Base-by-base conservation (phyloP, 1,140 invertebrate species). In the Drosophila oshimai region DNA sequence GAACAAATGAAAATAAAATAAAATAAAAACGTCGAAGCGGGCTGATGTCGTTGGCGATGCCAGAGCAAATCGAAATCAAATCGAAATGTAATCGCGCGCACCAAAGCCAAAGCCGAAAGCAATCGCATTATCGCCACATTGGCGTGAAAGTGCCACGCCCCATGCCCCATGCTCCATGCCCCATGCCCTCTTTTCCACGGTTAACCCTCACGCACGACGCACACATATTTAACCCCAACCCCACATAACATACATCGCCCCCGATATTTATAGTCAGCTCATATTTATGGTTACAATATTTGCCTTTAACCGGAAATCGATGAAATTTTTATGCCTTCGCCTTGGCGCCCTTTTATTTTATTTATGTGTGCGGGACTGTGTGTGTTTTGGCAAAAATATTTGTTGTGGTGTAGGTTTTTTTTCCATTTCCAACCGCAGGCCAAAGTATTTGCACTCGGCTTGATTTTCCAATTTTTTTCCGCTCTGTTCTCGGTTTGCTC, bases 211-310 rank as follows among this genome's bases (percentile, higher is more conserved):
- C 74, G 37, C 58, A 77, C 46, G 33, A 22, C 49, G 49, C 41
- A 31, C 58, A 31, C 49, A 39, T 53, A 68, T 53, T 33, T 33
- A 47, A 46, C 33, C 15, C 45, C 28, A 29, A 31, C 15, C 29
- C 37, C 28, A 51, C 45, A 26, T n/a, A n/a, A n/a, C n/a, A 29
- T 6, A 34, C 53, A 18, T 7, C 24, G 24, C 12, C 26, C n/a
- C 18, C 58, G 61, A 86, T 79, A 80, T 84, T 84, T 87, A 84
- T 84, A 84, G 80, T 80, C 80, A 57, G 80, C 80, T 86, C 80
- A 86, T 86, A 86, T 86, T 86, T 86, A 86, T 86, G 75, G 80
- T 76, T 80, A 87, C 80, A 86, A 86, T 86, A 86, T 86, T 86
- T 86, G 80, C 80, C 80, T 86, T 86, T 86, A 86, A 86, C 80